Base-by-base conservation (phyloP, 2,797 vertebrate species). In the Pangasius sanitwongsei region DNA sequence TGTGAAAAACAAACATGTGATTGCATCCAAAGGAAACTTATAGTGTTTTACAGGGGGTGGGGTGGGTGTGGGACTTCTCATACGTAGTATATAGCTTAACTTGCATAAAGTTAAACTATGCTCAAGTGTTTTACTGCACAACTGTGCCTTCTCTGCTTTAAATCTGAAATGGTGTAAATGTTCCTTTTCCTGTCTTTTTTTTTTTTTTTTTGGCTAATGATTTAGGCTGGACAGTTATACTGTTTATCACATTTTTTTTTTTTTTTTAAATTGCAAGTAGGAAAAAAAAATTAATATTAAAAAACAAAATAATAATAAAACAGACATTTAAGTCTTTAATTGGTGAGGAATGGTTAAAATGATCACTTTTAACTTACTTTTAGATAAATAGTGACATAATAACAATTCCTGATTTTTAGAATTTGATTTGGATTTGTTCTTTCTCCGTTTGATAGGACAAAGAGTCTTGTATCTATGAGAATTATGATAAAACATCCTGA, bases 401-500 rank as follows among this genome's bases (percentile, higher is more conserved):
- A 18, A 16, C 15, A 80, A 53, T 31, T 55, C n/a, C 8, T n/a
- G 50, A 55, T n/a, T 50, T 25, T n/a, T n/a, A 9, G 3, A 31
- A 4, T 80, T 18, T 23, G 20, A 80, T 80, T 57, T 8, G 13
- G 15, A 55, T 53, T 28, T 6, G 12, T 78, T 81, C 31, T 81
- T 5, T 86, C 67, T 85, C 16, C 53, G 6, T 55, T 23, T 86
- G 7, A 48, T 61, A 86, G 84, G 84, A 72, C 7, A 18, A 5
- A 23, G 67, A 86, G 18, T 86, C 44, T 18, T 34, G 67, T 25
- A 57, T 72, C 48, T 86, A 86, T 23, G 50, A 23, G 31, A 86
- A 86, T 86, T 86, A 25, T 57, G 65, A 37, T 34, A 20, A 0
- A 59, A 2, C 18, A 1, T n/a, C 2, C 15, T 59, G 11, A 86